Evolutionary conservation across 2,797 vertebrate species (phyloP), one percentile per base, ranked within the genome.

Genomic region (Cirrhinus mrigala): DNA sequence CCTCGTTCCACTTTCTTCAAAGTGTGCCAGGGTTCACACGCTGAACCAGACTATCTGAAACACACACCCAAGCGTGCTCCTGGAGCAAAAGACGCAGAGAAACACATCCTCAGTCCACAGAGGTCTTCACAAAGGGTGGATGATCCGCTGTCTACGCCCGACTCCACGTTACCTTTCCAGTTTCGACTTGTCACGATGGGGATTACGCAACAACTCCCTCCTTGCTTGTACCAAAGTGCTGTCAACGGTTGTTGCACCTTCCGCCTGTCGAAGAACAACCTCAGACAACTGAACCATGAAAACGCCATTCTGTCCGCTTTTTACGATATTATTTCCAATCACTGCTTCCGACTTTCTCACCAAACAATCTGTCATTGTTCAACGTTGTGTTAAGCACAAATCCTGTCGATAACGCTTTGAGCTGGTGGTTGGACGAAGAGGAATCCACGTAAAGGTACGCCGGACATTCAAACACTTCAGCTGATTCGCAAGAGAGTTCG

Each of bases 201-300:
- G 92, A 93, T 92, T 92, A 93, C 93, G 86, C 89, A 91, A 91
- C 91, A 92, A 90, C 92, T 92, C 93, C 92, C 94, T 92, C 91
- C 93, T 93, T 66, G 94, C 94, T 95, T 91, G 91, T 95, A 96
- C 95, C 94, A 95, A 96, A 96, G 95, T 94, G 92, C 93, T 94
- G 93, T 94, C 90, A 83, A 90, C 90, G 90, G 91, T 92, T 89
- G 90, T 92, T 90, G 89, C 91, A 91, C 87, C 91, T 91, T 79
- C 90, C 71, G 89, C 92, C 92, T 90, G 89, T 91, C 91, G 66
- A 82, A 90, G 89, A 92, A 90, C 92, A 83, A 88, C 89, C 91
- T 92, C 92, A 89, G 91, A 90, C 92, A 88, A 89, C 88, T 89
- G 69, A 91, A 83, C 90, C 90, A 87, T 88, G 56, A 78, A 80